Conservation (phyloP, 2,797 vertebrate species). For the Capromys pilorides region DNA sequence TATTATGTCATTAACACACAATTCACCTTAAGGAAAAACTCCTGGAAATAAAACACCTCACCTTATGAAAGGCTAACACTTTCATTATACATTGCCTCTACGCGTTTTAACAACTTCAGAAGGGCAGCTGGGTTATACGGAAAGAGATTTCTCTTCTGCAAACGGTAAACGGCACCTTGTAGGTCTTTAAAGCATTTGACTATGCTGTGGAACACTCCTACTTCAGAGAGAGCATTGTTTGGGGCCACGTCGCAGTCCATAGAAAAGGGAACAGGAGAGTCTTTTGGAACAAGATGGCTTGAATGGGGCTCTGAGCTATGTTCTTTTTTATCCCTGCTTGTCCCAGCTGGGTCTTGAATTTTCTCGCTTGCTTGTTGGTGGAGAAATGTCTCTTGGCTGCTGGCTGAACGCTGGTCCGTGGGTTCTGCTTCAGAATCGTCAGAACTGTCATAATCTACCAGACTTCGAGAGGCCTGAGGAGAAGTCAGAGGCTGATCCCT, state of each 20-base stretch:
- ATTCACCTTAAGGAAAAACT: neutral
- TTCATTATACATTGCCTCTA: constrained; percentile 77
- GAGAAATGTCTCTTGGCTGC: constrained; percentile 48
- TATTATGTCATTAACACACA: neutral
- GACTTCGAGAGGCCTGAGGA: constrained; percentile 75
- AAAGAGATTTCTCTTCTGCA: constrained; percentile 92
- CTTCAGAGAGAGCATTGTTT: neutral
- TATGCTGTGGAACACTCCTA: constrained; percentile 76
- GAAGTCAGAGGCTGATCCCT: neutral
- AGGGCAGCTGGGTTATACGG: constrained; percentile 94
- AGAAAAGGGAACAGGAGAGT: neutral
- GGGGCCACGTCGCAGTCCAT: neutral
- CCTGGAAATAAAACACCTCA: neutral
- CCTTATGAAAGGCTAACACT: neutral
- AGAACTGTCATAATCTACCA: constrained; percentile 93
- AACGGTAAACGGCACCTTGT: constrained; percentile 86
- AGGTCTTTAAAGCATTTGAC: constrained; percentile 89
- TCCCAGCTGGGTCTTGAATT: constrained; percentile 11
- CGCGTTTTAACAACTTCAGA: constrained; percentile 89
- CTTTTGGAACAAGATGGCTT: neutral
- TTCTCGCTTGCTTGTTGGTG: neutral
- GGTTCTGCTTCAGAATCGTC: constrained; percentile 90
- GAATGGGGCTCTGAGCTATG: neutral
- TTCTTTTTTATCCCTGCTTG: neutral
- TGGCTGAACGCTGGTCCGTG: constrained; percentile 58